Evolutionary conservation across 2,113 vertebrate species (phyloP).

Genomic region (Bubalus kerabau): DNA sequence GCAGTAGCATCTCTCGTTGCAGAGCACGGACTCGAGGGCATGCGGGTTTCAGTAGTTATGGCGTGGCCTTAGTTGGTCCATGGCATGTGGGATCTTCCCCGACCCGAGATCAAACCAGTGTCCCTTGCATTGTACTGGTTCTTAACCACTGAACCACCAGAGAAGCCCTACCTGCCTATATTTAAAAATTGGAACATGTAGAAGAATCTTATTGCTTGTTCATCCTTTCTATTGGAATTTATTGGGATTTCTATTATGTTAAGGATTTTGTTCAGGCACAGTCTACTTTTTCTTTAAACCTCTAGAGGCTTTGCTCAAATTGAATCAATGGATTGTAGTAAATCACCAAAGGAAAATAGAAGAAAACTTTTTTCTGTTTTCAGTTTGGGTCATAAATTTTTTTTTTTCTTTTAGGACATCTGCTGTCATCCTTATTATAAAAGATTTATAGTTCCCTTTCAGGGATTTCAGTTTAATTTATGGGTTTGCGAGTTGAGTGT

Average conservation of each 20-base stretch:
- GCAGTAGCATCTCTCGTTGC: background rate
- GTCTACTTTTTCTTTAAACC: background rate
- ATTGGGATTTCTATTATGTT: background rate
- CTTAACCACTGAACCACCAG: background rate
- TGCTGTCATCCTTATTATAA: background rate
- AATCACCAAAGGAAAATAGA: background rate
- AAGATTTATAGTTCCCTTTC: background rate
- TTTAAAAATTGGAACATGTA: slow-evolving; percentile 16
- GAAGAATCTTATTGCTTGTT: background rate
- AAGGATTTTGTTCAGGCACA: background rate
- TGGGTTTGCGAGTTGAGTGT: background rate
- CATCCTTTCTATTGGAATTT: background rate
- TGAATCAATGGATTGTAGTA: background rate
- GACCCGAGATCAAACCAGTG: background rate
- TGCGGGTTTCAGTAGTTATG: background rate
- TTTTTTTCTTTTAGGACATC: background rate
- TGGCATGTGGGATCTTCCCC: background rate
- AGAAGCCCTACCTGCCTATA: background rate
- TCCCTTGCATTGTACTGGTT: background rate
- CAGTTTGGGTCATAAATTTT: background rate
- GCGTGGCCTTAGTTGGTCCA: background rate
- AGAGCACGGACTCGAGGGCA: background rate
- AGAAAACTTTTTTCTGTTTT: background rate
- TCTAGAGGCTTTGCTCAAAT: background rate
- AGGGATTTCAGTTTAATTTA: slow-evolving; percentile 1